phyloP scores from a whole-genome alignment of 1,140 invertebrate genomes.

The Diachasma alloeum region DNA sequence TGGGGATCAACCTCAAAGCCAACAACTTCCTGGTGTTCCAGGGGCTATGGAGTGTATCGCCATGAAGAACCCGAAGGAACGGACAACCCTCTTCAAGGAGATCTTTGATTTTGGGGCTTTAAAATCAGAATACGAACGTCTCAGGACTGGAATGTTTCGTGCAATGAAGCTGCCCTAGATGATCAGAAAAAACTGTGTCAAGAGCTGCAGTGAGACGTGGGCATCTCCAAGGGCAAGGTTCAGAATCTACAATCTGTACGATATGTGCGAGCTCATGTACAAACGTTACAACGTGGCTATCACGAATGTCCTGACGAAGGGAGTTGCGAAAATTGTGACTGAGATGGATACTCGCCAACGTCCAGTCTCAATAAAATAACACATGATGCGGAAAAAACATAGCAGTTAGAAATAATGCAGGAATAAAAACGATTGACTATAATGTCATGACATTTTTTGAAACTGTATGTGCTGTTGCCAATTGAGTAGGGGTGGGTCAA shows the following conservation, averaged over 20 bases:
- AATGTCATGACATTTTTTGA: too few species aligned
- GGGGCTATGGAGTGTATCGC: constrained; percentile 98
- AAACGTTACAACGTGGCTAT: constrained; percentile 97
- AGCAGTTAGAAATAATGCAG: too few species aligned
- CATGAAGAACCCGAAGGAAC: constrained; percentile 99
- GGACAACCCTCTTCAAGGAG: constrained; percentile 97
- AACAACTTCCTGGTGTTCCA: constrained; percentile 99
- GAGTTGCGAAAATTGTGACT: too few species aligned
- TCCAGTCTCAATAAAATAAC: too few species aligned
- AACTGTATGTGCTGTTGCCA: too few species aligned
- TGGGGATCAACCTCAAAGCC: constrained; percentile 98
- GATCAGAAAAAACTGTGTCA: constrained; percentile 84
- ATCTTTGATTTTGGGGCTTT: constrained; percentile 93
- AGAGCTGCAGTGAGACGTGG: constrained; percentile 86
- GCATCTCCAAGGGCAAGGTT: constrained; percentile 88
- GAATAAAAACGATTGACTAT: too few species aligned
- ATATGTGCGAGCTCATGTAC: constrained; percentile 98
- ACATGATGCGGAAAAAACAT: too few species aligned
- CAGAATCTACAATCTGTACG: constrained; percentile 96
- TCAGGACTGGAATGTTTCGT: constrained; percentile 93
- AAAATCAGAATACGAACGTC: constrained; percentile 94
- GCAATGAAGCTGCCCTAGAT: constrained; percentile 88
- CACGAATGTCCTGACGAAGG: constrained; percentile 98
- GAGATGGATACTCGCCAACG: too few species aligned
- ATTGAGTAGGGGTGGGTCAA: too few species aligned